Conservation (phyloP, 1,140 invertebrate genomes). For the Ceratina calcarata region DNA sequence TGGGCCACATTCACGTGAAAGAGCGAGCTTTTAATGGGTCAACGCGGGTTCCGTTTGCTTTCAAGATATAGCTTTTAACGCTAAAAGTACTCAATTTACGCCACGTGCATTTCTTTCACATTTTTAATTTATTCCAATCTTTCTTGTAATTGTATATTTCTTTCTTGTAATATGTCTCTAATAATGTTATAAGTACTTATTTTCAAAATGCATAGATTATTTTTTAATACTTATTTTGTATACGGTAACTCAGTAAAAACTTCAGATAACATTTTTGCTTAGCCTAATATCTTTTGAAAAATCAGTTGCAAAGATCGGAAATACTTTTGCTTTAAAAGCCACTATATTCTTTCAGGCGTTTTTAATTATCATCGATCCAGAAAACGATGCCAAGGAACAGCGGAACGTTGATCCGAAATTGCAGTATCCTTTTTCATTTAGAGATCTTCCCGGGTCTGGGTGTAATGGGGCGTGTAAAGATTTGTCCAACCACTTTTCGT, state of each 20-base stretch:
- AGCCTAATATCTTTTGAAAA: neutral
- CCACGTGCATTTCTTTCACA: neutral
- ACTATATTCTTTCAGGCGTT: slow-evolving; percentile 82
- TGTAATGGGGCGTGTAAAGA: slow-evolving; percentile 46
- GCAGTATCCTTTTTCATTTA: slow-evolving; percentile 84
- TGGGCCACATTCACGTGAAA: slow-evolving; percentile 5
- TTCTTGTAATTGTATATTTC: too few species aligned
- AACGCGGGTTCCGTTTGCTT: neutral
- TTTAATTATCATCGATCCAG: slow-evolving; percentile 82
- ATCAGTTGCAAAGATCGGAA: neutral
- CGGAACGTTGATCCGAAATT: slow-evolving; percentile 82
- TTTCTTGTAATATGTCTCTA: too few species aligned
- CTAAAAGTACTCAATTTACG: neutral
- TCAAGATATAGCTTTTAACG: neutral
- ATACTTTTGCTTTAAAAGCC: too few species aligned
- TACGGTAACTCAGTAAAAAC: too few species aligned
- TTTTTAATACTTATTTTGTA: too few species aligned
- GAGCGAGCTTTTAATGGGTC: slow-evolving; percentile 5
- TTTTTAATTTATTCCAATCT: too few species aligned
- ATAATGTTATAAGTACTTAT: too few species aligned
- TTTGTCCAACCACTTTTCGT: slow-evolving; percentile 49
- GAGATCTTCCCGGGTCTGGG: neutral
- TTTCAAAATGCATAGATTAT: too few species aligned
- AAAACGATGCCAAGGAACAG: slow-evolving; percentile 74
- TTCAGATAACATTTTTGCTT: too few species aligned